Base-by-base conservation (phyloP, 2,113 vertebrate species). In the Progne subis region DNA sequence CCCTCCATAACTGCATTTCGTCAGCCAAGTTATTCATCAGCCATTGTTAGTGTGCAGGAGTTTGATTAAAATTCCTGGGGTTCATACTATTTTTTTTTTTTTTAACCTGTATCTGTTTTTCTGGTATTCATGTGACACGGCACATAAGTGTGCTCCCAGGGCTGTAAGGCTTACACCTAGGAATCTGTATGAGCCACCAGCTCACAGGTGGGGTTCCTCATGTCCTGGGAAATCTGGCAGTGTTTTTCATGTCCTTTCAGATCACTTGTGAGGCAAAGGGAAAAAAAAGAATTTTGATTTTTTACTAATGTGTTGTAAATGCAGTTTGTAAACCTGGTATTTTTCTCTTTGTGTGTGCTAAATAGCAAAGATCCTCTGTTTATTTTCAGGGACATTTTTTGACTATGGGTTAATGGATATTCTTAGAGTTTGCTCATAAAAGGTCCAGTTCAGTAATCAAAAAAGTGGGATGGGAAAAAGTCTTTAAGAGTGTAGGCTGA, bases 221-320 rank as follows among this genome's bases (percentile, higher is more conserved):
- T 39, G 20, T n/a, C 47, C 50, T 55, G 31, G n/a, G 39, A 57
- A 24, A 59, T 49, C 41, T 39, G 59, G 49, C 59, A 52, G 19
- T 5, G 1, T 68, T 12, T 17, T 46, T 52, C 18, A 3, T 14
- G 2, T 14, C 12, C 74, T 57, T 78, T 44, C 56, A 37, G 31
- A 39, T n/a, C 12, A 24, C 43, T 37, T 61, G 43, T 21, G 21
- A 72, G 21, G 31, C 21, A 44, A 41, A 63, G 11, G 25, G 21
- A 1, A 23, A 63, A 63, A 39, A 44, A 28, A 24, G 3, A 8
- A 32, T 4, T 9, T 6, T 5, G 2, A 4, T 26, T 44, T 65
- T 84, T 94, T 85, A 37, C 43, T 75, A 4, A 28, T 5, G 4
- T 55, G 21, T 74, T 57, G 11, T 53, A 68, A 75, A n/a, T 71